Base-by-base conservation (phyloP, 2,797 vertebrate species). In the Astyanax mexicanus region DNA sequence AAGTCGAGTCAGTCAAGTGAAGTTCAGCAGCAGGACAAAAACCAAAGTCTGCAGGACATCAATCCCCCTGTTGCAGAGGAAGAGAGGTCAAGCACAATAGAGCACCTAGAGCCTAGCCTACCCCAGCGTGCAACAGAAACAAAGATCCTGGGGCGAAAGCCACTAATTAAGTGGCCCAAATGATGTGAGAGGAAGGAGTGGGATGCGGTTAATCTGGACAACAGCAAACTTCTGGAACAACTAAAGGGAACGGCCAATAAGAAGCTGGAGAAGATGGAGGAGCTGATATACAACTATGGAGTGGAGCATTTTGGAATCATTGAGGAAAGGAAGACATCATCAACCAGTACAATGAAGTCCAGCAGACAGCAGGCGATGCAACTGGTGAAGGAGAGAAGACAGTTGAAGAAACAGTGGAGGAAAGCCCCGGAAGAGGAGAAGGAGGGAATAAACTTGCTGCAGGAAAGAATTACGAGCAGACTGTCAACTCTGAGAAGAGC, bases 11-110 rank as follows among this genome's bases (percentile, higher is more conserved):
- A 62, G 60, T 62, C 60, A 11, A 62, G 5, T 62, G 35, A 62
- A 62, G 35, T 62, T 62, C 60, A 40, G 60, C 60, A 62, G 60
- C 25, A 58, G 68, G 73, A 62, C 0, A 71, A 3, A 17, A 52
- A 64, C 68, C 75, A 75, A 51, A 83, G 65, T 25, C 29, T 23
- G n/a, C 65, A 81, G 68, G 42, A 61, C 38, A 85, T 83, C 72
- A 80, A 47, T 13, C 60, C 60, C 62, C 67, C 44, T 29, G 57
- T n/a, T n/a, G n/a, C 11, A 25, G 32, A 44, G 15, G 42, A 79
- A 49, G 45, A 27, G 54, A 35, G 69, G 15, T 4, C 49, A 78
- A 49, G 69, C 38, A 80, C 64, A 55, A 51, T 55, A 37, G 17
- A 49, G 55, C 11, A 35, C 1, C 4, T 40, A 45, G 69, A 69